A percentile compares a stretch with the other conserved stretches of the same genome.
Conservation (phyloP, 2,797 vertebrate species). For the Moxostoma hubbsi region DNA sequence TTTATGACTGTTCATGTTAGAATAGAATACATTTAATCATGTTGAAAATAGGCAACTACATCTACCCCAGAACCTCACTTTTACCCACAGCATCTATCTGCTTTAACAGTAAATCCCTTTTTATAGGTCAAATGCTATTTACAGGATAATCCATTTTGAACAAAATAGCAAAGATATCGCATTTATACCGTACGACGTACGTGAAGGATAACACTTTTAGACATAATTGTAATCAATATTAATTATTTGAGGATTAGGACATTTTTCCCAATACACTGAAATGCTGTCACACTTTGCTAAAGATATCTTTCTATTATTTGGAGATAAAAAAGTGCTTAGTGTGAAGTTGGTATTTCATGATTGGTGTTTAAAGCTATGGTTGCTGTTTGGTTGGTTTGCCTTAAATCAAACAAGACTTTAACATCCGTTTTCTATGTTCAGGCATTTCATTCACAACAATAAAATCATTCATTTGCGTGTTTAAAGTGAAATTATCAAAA, state of each 20-base stretch:
- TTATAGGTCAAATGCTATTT: conserved; percentile 22
- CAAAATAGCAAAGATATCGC: not conserved
- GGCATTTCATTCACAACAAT: too few species aligned
- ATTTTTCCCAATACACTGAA: not conserved
- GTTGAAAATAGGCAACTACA: conserved; percentile 3
- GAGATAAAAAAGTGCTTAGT: not conserved
- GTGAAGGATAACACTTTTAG: conserved; percentile 3
- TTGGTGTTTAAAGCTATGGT: too few species aligned
- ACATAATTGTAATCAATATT: not conserved
- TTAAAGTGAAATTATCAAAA: conserved; percentile 5
- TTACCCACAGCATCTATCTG: conserved; percentile 7
- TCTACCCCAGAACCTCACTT: conserved; percentile 4
- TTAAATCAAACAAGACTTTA: too few species aligned
- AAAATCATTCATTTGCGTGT: not conserved
- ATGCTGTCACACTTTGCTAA: conserved; percentile 23
- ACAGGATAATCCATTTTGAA: not conserved
- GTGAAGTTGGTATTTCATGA: too few species aligned
- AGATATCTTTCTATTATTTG: conserved; percentile 9
- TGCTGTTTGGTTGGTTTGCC: too few species aligned
- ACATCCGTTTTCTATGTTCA: too few species aligned
- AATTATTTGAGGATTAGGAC: not conserved
- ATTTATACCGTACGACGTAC: conserved; percentile 6
- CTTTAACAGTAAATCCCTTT: conserved; percentile 14
- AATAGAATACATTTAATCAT: conserved; percentile 30
- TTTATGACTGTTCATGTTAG: conserved; percentile 49